These are phyloP conservation scores for Lepidonotus clava DNA, from an alignment of 2,888 invertebrate genomes.

Conservation along the genomic window DNA sequence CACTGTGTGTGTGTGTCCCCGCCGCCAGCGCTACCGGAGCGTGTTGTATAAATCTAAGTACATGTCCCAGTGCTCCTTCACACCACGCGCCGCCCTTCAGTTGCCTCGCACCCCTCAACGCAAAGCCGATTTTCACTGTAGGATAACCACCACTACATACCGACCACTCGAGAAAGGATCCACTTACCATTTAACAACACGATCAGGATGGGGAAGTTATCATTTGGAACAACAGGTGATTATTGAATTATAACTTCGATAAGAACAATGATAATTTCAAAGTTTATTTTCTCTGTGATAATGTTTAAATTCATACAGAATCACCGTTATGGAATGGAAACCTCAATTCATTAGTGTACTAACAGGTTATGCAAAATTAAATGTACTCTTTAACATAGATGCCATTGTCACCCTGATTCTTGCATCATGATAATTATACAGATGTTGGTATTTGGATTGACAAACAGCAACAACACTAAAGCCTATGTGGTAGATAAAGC, in stretches of 20 bases:
- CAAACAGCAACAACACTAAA: too few species aligned
- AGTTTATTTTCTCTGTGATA: neutral
- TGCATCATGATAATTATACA: too few species aligned
- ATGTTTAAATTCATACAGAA: neutral
- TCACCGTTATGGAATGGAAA: neutral
- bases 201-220: neutral
- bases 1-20: neutral
- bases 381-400: too few species aligned
- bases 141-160: neutral
- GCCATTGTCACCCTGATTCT: too few species aligned
- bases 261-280: neutral
- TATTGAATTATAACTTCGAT: neutral
- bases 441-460: too few species aligned
- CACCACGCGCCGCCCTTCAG: neutral
- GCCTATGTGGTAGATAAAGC: too few species aligned
- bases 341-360: neutral
- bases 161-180: too few species aligned
- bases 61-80: too few species aligned
- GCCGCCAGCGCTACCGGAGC: neutral
- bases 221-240: constrained; percentile 26
- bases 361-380: neutral
- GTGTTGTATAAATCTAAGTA: too few species aligned
- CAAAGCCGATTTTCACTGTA: neutral
- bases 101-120: neutral
- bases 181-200: too few species aligned